Conservation (phyloP, 2,888 invertebrate genomes). For the Timema cristinae region DNA sequence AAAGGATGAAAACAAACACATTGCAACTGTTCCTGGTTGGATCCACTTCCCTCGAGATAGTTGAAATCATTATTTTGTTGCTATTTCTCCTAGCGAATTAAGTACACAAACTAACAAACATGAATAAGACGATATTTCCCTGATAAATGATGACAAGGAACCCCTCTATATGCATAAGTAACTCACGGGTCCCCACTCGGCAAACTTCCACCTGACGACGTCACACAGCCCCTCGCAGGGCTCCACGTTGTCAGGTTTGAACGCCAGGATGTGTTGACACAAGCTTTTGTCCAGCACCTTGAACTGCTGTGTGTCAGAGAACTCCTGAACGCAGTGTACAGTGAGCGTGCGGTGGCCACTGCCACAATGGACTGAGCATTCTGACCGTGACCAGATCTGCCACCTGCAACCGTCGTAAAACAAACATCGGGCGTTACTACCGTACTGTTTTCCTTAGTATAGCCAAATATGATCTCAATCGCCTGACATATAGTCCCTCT, state of each 20-base stretch:
- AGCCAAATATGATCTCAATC: no score
- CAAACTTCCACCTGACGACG: conserved; percentile 63
- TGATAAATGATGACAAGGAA: no score
- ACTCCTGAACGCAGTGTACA: conserved; percentile 56
- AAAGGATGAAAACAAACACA: no score
- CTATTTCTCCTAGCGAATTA: no score
- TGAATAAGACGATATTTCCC: no score
- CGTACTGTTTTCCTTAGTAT: no score
- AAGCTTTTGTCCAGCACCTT: conserved; percentile 44
- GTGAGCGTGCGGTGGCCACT: conserved; percentile 56
- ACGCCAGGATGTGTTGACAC: conserved; percentile 47
- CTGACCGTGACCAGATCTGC: conserved; percentile 53
- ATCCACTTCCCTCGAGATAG: no score
- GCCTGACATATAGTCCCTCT: no score
- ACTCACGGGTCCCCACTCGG: conserved; percentile 65
- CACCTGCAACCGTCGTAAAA: conserved; percentile 45
- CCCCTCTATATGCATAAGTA: background rate
- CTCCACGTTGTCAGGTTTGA: conserved; percentile 49
- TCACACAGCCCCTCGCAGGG: conserved; percentile 62
- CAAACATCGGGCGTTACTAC: no score
- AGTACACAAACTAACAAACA: no score
- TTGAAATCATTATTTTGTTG: no score
- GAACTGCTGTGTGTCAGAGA: conserved; percentile 30
- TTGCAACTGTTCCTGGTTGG: no score
- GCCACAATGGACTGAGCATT: conserved; percentile 70